Percentiles rank a stretch among this genome's conserved stretches.
Evolutionary conservation across 2,888 invertebrate species (phyloP).

Genomic region (Selenia dentaria): DNA sequence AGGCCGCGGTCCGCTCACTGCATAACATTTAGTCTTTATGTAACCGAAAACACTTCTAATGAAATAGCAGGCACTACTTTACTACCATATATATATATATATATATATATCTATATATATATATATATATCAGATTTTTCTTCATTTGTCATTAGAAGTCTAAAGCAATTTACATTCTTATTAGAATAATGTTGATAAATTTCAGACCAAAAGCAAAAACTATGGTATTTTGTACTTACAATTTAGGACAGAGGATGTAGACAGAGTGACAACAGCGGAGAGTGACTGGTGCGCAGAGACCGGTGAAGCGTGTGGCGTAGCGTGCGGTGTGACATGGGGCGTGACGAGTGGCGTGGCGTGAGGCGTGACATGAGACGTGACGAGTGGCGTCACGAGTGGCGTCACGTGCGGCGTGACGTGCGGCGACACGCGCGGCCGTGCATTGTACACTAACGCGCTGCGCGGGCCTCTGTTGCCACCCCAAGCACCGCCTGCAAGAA

Average conservation of each 20-base stretch:
- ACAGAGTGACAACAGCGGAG: constrained; percentile 55
- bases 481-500: constrained; percentile 48
- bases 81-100: too few species aligned
- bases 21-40: too few species aligned
- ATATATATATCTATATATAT: too few species aligned
- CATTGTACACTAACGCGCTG: constrained; percentile 66
- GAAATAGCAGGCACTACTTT: too few species aligned
- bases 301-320: constrained; percentile 24
- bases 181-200: too few species aligned
- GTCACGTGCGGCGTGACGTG: constrained; percentile 22
- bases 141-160: too few species aligned
- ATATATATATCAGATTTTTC: too few species aligned
- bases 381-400: constrained; percentile 1
- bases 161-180: too few species aligned
- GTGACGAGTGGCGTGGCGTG: constrained; percentile 19
- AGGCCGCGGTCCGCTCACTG: too few species aligned
- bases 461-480: constrained; percentile 50
- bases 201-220: too few species aligned
- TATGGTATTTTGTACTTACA: constrained; percentile 61
- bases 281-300: constrained; percentile 47
- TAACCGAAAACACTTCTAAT: too few species aligned
- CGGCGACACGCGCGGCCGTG: constrained; percentile 45
- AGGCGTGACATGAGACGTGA: constrained; percentile 39
- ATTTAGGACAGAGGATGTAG: constrained; percentile 62
- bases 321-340: constrained; percentile 39